Conservation (phyloP, 2,888 invertebrate genomes). For the Nipponacmea schrenckii region DNA sequence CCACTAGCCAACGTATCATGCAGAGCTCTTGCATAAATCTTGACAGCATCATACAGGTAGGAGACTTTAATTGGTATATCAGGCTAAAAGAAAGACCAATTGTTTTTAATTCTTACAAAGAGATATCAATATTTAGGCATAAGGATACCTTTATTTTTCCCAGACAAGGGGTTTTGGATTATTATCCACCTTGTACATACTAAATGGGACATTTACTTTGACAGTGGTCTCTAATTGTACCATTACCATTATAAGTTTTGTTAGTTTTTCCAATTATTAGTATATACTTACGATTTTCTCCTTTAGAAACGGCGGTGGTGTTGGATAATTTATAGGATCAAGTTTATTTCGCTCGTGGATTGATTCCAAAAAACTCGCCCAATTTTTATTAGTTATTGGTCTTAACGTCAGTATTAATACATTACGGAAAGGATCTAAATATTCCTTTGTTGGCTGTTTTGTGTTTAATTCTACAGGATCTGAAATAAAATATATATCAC, state of each 20-base stretch:
- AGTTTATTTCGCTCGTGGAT: slow-evolving; percentile 6
- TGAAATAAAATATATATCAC: slow-evolving; percentile 23
- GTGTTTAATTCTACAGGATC: slow-evolving; percentile 73
- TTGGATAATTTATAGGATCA: slow-evolving; percentile 2
- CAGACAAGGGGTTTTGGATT: no score
- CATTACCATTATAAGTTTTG: no score
- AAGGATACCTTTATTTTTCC: no score
- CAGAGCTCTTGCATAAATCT: slow-evolving; percentile 84
- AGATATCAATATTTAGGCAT: no score
- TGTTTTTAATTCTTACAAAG: no score
- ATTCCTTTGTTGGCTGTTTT: background rate
- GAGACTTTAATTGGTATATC: slow-evolving; percentile 57
- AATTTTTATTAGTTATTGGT: background rate
- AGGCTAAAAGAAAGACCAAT: slow-evolving; percentile 73
- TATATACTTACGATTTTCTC: background rate
- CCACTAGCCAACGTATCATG: slow-evolving; percentile 76
- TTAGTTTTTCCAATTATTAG: no score
- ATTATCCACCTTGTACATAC: no score
- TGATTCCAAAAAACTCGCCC: background rate
- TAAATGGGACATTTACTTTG: no score
- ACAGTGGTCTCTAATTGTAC: no score
- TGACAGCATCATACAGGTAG: slow-evolving; percentile 81
- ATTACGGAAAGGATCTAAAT: slow-evolving; percentile 15
- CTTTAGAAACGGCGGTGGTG: background rate
- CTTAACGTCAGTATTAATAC: slow-evolving; percentile 10